Base-by-base conservation (phyloP, 2,888 invertebrate species). In the Dasypogon diadema region DNA sequence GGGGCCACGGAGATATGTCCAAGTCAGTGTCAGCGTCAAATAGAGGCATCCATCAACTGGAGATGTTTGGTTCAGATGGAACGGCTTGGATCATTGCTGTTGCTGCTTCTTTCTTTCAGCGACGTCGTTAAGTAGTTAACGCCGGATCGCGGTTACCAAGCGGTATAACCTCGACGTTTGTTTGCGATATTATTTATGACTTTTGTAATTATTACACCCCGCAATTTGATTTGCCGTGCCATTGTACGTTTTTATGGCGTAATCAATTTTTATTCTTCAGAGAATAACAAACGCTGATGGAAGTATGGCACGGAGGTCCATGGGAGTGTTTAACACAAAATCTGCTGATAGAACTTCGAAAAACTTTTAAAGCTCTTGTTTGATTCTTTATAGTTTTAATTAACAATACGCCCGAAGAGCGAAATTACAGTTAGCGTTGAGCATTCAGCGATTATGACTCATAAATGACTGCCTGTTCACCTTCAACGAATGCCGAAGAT, bases 191-290 rank as follows among this genome's bases (percentile, higher is more conserved):
- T 65, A 65, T 65, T 65, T 65, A 65, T 48, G 65, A 46, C 65
- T 48, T 46, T 46, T 65, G 65, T 65, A 65, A 65, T 65, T 65
- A 65, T 48, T 65, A 65, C 48, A 65, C 65, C 24, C 65, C 14
- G 24, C 65, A 48, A 46, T 65, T 42, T 65, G 65, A 65, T 65
- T 65, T 65, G 22, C 48, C 37, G 24, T 65, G 24, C 24, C 65
- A 46, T 65, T 65, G 48, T 65, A 22, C n/a, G 65, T 24, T 42
- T 65, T 65, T 24, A 60, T 37, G 37, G 60, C 18, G 60, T 37
- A 60, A 60, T 60, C 60, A 60, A 37, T 60, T 60, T 60, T 60
- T 60, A 60, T 60, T 60, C 34, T 60, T 60, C 60, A 37, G 16
- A 16, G 37, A 60, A 60, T 37, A 37, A 37, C 60, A 12, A 37